Evolutionary conservation across 2,888 invertebrate genomes (phyloP), one percentile per base, ranked within the genome.

Genomic region (Argyresthia goedartella): DNA sequence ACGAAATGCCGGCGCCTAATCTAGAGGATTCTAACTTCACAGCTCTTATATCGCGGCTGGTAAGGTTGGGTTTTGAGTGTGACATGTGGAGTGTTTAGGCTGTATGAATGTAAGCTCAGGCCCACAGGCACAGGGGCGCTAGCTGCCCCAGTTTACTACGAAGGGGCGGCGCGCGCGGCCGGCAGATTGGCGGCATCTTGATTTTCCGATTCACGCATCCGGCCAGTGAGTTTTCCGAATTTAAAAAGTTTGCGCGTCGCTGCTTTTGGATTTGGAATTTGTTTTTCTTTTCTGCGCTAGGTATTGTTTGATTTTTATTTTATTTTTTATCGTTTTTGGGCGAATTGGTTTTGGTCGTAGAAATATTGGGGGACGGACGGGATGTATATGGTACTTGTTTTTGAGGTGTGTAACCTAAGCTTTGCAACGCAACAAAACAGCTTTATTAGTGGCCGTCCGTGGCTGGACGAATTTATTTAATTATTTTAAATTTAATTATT

Each of bases 71-170:
- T 11, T 36, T 15, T 48, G 48, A 48, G 14, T 36, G 16, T 7
- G 8, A 9, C 36, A 10, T 10, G 14, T 48, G 48, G 9, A 10
- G 9, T 14, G 7, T 25, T 25, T 36, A 48, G 48, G 36, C 13
- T 47, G 47, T 3, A 35, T 35, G 46, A 11, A 7, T 10, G 48
- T 48, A 48, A 48, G 48, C 48, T 48, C 13, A 36, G 48, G 48
- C 48, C 36, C 14, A 15, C 16, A 35, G 36, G 34, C 14, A 15
- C 16, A 35, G 36, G 34, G 35, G 51, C 57, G 56, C 55, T 57
- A 56, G 55, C 62, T 69, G 70, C 68, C 66, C 73, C 73, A 76
- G 72, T 74, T 66, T 59, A 57, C 55, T 57, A 55, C 60, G 59
- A 64, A 61, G 64, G 67, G 65, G 69, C 73, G 63, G 59, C 64